These are phyloP conservation scores for Brachyptera putata DNA, from an alignment of 2,888 invertebrate species.

Conservation along the genomic window DNA sequence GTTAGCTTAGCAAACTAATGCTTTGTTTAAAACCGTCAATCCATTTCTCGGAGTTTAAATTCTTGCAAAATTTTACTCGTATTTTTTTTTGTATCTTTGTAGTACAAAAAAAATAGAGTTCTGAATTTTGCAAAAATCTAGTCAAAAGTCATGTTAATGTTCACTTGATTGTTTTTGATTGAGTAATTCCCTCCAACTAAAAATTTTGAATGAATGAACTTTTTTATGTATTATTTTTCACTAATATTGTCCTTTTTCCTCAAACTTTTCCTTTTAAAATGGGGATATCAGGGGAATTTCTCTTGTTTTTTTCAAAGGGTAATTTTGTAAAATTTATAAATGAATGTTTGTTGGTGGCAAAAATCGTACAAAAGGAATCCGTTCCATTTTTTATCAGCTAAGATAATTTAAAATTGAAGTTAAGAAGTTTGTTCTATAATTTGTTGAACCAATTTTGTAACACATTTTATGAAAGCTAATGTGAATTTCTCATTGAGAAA, in stretches of 20 bases:
- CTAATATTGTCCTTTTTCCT: background rate
- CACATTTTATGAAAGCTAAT: constrained; percentile 9
- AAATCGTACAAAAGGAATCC: constrained; percentile 32
- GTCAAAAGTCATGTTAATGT: constrained; percentile 20
- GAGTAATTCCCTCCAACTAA: constrained; percentile 32
- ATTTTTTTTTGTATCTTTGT: no score
- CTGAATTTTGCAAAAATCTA: constrained; percentile 27
- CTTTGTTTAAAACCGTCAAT: no score
- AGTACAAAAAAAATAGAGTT: no score
- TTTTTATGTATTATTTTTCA: background rate
- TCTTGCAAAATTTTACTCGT: no score
- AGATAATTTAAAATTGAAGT: constrained; percentile 11
- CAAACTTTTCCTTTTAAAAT: constrained; percentile 22
- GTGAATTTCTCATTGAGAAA: background rate
- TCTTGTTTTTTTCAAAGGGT: constrained; percentile 19
- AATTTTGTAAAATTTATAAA: constrained; percentile 21
- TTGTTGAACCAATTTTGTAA: constrained; percentile 3
- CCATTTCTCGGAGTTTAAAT: no score
- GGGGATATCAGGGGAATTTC: constrained; percentile 22
- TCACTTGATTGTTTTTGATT: constrained; percentile 25
- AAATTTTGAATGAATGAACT: background rate
- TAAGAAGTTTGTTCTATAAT: no score
- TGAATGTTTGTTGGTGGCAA: constrained; percentile 34
- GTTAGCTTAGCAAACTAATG: no score
- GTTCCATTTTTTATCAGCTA: constrained; percentile 32